A percentile compares a stretch with the other conserved stretches of the same genome.
Evolutionary conservation across 2,113 vertebrate genomes (phyloP).

Genomic region (Trinectes maculatus): DNA sequence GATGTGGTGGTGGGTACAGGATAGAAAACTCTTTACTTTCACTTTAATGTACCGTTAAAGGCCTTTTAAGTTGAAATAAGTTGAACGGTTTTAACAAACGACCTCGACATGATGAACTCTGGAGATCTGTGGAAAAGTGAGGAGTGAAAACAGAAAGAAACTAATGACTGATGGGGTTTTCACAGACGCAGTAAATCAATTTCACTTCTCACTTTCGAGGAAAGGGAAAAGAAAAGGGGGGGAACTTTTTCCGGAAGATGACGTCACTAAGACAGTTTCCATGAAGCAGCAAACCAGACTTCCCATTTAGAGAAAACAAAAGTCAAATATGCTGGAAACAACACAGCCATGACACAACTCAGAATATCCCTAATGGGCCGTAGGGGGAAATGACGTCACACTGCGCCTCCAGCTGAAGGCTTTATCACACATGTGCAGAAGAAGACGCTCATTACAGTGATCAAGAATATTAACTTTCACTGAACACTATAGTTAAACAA

Average conservation of each 20-base stretch:
- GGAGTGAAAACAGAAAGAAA: background rate
- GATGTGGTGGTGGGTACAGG: no score
- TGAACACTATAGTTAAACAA: background rate
- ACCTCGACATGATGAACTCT: background rate
- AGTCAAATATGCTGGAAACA: background rate
- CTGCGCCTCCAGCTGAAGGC: no score
- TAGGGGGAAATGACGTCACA: no score
- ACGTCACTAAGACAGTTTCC: conserved; percentile 49
- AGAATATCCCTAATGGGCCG: background rate
- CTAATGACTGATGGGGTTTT: background rate
- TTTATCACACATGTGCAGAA: background rate
- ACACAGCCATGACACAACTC: background rate
- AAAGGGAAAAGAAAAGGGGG: background rate
- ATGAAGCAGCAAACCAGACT: conserved; percentile 5
- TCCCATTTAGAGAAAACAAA: background rate
- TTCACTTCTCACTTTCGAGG: background rate
- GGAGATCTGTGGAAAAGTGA: background rate
- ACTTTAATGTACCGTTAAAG: no score
- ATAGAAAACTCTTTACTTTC: no score
- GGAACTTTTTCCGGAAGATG: conserved; percentile 45
- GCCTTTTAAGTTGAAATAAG: background rate
- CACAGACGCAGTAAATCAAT: background rate
- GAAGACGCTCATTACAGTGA: background rate
- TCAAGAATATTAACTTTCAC: background rate
- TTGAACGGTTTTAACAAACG: conserved; percentile 8